These are phyloP conservation scores for Pitta sordida DNA, from an alignment of 2,113 vertebrate genomes.

Conservation along the genomic window DNA sequence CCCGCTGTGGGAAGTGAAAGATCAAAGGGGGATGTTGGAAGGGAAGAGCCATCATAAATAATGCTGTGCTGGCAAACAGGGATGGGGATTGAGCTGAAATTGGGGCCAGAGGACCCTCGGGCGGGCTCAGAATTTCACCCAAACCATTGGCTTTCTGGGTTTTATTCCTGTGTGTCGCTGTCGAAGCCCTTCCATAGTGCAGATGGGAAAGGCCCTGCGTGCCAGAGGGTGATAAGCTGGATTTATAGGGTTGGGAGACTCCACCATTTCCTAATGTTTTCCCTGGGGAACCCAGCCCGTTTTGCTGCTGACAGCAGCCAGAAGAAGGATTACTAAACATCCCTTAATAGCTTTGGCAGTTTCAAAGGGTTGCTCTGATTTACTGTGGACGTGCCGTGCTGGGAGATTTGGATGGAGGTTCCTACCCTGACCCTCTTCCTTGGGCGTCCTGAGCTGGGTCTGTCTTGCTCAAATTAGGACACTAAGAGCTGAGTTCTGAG, in stretches of 20 bases:
- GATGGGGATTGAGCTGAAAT: background rate
- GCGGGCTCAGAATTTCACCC: background rate
- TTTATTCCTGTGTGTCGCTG: background rate
- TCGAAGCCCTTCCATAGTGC: background rate
- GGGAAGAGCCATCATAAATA: background rate
- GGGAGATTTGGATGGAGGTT: background rate
- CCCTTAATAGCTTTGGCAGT: background rate
- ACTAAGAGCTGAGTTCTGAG: background rate
- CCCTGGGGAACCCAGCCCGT: background rate
- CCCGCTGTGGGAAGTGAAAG: rapidly evolving
- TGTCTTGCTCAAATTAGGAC: background rate
- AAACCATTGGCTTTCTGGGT: background rate
- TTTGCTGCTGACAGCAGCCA: background rate
- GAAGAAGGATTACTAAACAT: background rate
- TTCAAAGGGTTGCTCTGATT: background rate
- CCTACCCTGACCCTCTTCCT: background rate
- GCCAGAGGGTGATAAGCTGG: background rate
- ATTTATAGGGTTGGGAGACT: background rate
- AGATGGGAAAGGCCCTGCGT: background rate
- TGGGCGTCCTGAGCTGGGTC: background rate
- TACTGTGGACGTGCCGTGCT: background rate
- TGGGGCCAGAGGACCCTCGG: background rate
- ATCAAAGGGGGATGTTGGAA: background rate
- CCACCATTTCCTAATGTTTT: background rate
- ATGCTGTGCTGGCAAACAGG: rapidly evolving